phyloP scores from a whole-genome alignment of 1,140 invertebrate species.

The Halesus radiatus region DNA sequence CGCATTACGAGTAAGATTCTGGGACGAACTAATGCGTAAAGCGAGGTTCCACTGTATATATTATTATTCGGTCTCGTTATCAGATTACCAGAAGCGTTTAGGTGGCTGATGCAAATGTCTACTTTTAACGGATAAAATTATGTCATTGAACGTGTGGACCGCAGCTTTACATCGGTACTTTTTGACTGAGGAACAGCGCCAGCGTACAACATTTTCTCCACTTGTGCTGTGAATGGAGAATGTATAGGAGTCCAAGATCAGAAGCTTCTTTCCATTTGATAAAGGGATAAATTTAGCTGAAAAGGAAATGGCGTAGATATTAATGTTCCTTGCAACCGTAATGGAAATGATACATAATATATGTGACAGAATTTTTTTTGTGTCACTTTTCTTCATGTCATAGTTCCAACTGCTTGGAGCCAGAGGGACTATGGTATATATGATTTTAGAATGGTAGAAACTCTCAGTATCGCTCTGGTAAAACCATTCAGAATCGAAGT shows the following conservation, averaged over 20 bases:
- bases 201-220: neutral
- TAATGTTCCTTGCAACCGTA: too few species aligned
- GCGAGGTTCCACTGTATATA: too few species aligned
- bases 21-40: too few species aligned
- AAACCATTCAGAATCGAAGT: too few species aligned
- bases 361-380: too few species aligned
- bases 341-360: too few species aligned
- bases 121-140: neutral
- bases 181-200: neutral
- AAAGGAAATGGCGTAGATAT: neutral
- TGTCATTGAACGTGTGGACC: slow-evolving; percentile 10
- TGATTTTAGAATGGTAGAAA: too few species aligned
- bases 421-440: too few species aligned
- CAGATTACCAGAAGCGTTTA: neutral
- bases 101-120: slow-evolving; percentile 5
- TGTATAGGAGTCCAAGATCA: neutral
- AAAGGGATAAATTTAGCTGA: neutral
- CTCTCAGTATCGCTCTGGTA: too few species aligned
- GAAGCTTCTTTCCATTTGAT: neutral
- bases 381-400: too few species aligned
- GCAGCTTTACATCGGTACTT: neutral
- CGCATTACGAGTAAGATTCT: too few species aligned
- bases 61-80: too few species aligned
- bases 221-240: slow-evolving; percentile 1
- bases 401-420: neutral